Percentiles rank a stretch among this genome's conserved stretches.
These are phyloP conservation scores for Prionailurus bengalensis DNA, from an alignment of 2,113 vertebrate genomes.

Conservation along the genomic window DNA sequence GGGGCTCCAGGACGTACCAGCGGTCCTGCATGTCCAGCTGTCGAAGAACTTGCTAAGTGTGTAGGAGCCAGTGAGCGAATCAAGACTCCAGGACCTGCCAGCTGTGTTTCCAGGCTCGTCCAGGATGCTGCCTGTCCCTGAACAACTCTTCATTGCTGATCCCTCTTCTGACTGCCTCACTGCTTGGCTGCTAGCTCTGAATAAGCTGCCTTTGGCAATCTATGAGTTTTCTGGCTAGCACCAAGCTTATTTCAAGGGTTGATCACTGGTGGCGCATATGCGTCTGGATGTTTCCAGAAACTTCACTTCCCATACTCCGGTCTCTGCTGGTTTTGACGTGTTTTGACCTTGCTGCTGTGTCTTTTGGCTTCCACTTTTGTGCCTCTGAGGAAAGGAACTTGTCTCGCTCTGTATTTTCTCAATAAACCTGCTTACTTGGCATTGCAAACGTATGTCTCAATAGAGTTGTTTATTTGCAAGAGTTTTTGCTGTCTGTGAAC, in stretches of 20 bases:
- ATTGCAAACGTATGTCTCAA: constrained; percentile 57
- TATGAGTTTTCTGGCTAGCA: not conserved
- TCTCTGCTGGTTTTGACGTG: not conserved
- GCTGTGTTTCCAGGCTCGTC: constrained; percentile 57
- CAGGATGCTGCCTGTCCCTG: not conserved
- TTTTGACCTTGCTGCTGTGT: constrained; percentile 44
- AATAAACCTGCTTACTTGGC: constrained; percentile 79
- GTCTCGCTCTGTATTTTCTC: constrained; percentile 46
- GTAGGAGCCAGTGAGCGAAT: not conserved
- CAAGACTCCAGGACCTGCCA: constrained; percentile 32
- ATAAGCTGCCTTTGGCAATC: not conserved
- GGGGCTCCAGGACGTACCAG: constrained; percentile 55
- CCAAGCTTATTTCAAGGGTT: constrained; percentile 28
- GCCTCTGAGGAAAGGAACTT: constrained; percentile 22
- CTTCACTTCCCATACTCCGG: not conserved
- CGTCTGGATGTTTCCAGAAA: constrained; percentile 18
- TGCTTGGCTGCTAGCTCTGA: constrained; percentile 19
- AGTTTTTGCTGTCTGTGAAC: not conserved
- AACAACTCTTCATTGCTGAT: not conserved
- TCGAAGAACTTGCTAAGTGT: constrained; percentile 72
- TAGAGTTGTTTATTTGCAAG: constrained; percentile 62
- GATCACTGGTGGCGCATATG: not conserved
- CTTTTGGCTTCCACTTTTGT: constrained; percentile 54
- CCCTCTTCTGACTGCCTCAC: not conserved
- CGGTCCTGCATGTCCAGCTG: constrained; percentile 66